Conservation (phyloP, 2,888 invertebrate genomes). For the Frankliniella fusca region DNA sequence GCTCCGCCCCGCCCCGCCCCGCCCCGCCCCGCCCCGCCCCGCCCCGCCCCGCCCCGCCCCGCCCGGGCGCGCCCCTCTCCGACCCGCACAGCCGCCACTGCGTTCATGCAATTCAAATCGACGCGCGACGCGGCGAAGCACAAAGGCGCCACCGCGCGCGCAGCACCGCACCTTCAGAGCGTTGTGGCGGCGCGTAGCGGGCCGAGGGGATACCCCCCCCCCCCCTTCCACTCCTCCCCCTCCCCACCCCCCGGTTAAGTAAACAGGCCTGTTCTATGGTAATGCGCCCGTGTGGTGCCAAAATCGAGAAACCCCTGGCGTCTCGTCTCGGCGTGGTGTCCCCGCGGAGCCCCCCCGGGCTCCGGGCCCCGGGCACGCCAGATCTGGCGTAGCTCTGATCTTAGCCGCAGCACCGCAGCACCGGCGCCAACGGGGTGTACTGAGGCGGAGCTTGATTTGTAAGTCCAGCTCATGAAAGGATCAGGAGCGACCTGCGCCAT, state of each 20-base stretch:
- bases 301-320: neutral
- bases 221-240: no score
- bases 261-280: neutral
- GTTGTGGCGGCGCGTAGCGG: neutral
- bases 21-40: neutral
- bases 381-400: no score
- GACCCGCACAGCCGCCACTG: neutral
- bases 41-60: neutral
- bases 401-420: neutral
- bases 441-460: no score
- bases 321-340: neutral
- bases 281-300: neutral
- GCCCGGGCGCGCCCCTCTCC: neutral
- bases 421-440: neutral
- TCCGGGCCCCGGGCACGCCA: neutral
- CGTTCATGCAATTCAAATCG: constrained; percentile 7
- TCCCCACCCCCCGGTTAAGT: no score
- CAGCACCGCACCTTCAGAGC: neutral
- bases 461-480: no score
- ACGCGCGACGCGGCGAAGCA: neutral
- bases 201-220: neutral
- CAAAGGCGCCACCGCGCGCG: neutral
- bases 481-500: no score
- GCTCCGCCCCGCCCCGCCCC: neutral
- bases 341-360: no score